Base-by-base conservation (phyloP, 2,797 vertebrate genomes). In the Amazona ochrocephala region DNA sequence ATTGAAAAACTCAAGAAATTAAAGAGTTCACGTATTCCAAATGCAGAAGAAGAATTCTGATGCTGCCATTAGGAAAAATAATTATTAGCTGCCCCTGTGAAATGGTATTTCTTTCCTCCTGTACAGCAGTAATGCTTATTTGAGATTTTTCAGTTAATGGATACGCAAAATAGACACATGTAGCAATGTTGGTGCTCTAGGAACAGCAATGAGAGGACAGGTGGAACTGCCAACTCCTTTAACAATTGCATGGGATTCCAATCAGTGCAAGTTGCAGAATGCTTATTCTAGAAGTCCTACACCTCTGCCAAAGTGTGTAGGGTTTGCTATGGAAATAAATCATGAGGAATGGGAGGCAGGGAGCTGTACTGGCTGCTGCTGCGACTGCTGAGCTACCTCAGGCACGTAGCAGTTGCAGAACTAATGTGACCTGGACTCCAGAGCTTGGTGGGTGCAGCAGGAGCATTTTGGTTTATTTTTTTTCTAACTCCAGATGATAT, bases 41-140 rank as follows among this genome's bases (percentile, higher is more conserved):
- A 97, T 29, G 99, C 99, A 10, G 99, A 99, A 96, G 99, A 99
- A 93, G 98, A 98, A 87, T 99, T 99, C 95, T 98, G 84, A 98
- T 93, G 61, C 71, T 39, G 19, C 79, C 71, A 11, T 48, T 60
- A 34, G 32, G 19, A 8, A 77, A 60, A 51, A 51, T 34, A n/a
- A 7, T 8, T 23, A 45, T 20, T 58, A 62, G 42, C 39, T 85
- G 18, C 70, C 24, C 20, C 3, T 48, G 53, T 83, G 34, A 89
- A 93, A 66, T 18, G 3, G 14, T 51, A 14, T 94, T 96, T 95
- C 14, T 86, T 85, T 95, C 42, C 30, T 75, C 66, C 37, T 94
- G 62, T 76, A 37, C 68, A 67, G 29, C 75, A 68, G 24, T 89
- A 78, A 64, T 47, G 58, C 60, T 94, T 30, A 61, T 76, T 77